Evolutionary conservation across 2,888 invertebrate genomes (phyloP).

Genomic region (Aphodius granarius): DNA sequence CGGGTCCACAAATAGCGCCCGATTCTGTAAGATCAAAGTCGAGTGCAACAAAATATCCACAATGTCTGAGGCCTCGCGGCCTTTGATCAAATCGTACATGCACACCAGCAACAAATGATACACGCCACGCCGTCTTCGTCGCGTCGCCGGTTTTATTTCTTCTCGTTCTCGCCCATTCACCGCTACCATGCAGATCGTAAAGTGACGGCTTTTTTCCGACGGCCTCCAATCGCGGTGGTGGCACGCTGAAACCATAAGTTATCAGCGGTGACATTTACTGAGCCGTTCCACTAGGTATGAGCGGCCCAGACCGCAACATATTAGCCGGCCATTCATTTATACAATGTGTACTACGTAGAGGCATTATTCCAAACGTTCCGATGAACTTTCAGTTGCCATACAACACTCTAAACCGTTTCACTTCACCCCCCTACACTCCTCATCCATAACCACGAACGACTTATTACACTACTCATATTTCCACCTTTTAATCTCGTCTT

Average conservation of each 20-base stretch:
- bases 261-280: conserved; percentile 47
- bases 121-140: neutral
- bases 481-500: neutral
- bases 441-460: neutral
- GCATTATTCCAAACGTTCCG: neutral
- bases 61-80: conserved; percentile 26
- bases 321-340: neutral
- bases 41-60: conserved; percentile 28
- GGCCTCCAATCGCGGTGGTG: neutral
- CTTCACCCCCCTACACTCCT: no score
- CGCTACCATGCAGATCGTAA: neutral
- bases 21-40: conserved; percentile 27
- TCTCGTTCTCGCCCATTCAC: neutral
- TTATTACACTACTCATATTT: neutral
- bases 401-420: neutral
- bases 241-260: conserved; percentile 51
- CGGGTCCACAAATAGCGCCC: neutral
- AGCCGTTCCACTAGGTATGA: conserved; percentile 1
- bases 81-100: conserved; percentile 32
- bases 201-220: neutral
- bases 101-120: neutral
- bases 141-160: neutral
- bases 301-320: neutral
- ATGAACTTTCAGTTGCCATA: neutral
- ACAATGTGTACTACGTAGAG: neutral